Conservation (phyloP, 1,140 invertebrate genomes). For the Magallana gigas region DNA sequence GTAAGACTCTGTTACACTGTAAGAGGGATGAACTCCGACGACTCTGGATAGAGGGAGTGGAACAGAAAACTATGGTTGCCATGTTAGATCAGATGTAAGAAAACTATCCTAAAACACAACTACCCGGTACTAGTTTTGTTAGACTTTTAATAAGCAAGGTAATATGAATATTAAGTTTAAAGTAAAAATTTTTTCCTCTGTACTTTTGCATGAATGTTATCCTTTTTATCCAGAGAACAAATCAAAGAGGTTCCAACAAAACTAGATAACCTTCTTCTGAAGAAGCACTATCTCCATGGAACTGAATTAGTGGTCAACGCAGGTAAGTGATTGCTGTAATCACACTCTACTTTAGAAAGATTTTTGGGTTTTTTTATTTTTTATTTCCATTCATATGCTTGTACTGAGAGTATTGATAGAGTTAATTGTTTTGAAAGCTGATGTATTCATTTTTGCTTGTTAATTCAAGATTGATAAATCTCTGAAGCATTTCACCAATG, state of each 20-base stretch:
- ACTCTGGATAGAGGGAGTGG: conserved; percentile 94
- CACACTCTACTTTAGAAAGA: too few relatives aligned
- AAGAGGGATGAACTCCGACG: conserved; percentile 95
- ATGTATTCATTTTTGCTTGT: too few relatives aligned
- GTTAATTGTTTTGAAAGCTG: too few relatives aligned
- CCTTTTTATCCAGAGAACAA: conserved; percentile 84
- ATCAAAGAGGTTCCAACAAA: conserved; percentile 89
- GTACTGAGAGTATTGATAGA: too few relatives aligned
- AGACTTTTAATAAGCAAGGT: too few relatives aligned
- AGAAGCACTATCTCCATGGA: conserved; percentile 92
- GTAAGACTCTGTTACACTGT: conserved; percentile 93
- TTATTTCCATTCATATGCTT: too few relatives aligned
- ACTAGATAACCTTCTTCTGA: conserved; percentile 85
- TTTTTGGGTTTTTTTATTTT: too few relatives aligned
- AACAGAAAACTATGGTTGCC: conserved; percentile 93
- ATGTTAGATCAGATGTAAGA: conserved; percentile 93
- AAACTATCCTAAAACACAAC: background rate
- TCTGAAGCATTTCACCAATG: too few relatives aligned
- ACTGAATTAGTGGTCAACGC: conserved; percentile 87
- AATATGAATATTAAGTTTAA: background rate
- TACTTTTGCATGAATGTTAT: background rate
- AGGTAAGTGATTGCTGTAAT: conserved; percentile 60
- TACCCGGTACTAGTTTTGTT: too few relatives aligned
- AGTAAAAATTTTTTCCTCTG: background rate
- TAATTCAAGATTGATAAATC: too few relatives aligned